These are phyloP conservation scores for Orbicella faveolata DNA, from an alignment of 64 coral and sea anemone species.

Conservation along the genomic window DNA sequence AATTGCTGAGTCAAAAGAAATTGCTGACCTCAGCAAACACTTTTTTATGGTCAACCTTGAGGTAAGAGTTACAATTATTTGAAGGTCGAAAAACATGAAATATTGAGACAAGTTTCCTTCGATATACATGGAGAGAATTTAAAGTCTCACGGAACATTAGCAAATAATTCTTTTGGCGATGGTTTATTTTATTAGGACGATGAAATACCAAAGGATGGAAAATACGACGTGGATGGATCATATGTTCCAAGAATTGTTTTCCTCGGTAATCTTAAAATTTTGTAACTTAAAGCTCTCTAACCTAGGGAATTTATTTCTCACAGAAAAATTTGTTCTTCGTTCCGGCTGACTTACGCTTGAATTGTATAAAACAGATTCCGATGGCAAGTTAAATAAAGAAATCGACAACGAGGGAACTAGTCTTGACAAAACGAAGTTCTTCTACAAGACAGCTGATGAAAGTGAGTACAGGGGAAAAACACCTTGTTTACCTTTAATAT, in stretches of 20 bases:
- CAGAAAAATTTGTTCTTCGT: too few species aligned
- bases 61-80: slow-evolving; percentile 25
- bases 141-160: background rate
- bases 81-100: background rate
- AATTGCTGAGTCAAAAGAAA: slow-evolving; percentile 76
- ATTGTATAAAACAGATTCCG: slow-evolving; percentile 42
- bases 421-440: slow-evolving; percentile 72
- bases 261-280: slow-evolving; percentile 49
- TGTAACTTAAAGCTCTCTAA: too few species aligned
- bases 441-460: slow-evolving; percentile 63
- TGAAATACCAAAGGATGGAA: slow-evolving; percentile 67
- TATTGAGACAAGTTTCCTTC: background rate
- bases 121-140: background rate
- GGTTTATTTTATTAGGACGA: slow-evolving; percentile 56
- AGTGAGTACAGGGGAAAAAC: slow-evolving; percentile 6
- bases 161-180: background rate
- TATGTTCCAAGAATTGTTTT: slow-evolving; percentile 92
- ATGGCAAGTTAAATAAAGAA: slow-evolving; percentile 75
- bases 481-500: background rate
- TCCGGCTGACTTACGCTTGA: background rate
- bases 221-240: slow-evolving; percentile 76
- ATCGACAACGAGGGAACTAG: slow-evolving; percentile 52
- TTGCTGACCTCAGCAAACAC: slow-evolving; percentile 69
- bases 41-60: slow-evolving; percentile 95
- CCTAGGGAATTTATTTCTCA: too few species aligned